These are phyloP conservation scores for Drosophila guanche DNA, from an alignment of 1,140 invertebrate genomes.

Conservation along the genomic window DNA sequence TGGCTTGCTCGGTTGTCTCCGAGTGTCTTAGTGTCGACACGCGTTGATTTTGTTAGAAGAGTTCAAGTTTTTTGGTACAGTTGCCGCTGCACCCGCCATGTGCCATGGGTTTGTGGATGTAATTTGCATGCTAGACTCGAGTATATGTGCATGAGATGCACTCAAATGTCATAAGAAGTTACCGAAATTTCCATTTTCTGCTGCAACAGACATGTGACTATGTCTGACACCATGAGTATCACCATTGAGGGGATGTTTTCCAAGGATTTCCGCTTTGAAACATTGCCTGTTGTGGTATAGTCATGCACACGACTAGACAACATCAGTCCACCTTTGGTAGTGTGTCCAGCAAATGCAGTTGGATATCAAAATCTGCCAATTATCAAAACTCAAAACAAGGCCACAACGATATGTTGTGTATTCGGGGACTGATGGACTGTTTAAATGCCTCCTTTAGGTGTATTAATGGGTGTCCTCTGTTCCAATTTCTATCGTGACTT, in stretches of 20 bases:
- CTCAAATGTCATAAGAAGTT: conserved; percentile 42
- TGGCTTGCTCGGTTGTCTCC: conserved; percentile 23
- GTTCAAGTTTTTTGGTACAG: conserved; percentile 56
- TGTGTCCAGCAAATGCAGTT: too few species aligned
- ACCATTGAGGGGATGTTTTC: neutral
- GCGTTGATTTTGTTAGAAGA: conserved; percentile 64
- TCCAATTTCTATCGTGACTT: conserved; percentile 13
- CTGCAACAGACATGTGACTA: conserved; percentile 44
- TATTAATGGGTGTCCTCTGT: conserved; percentile 6
- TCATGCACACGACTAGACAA: too few species aligned
- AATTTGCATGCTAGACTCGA: conserved; percentile 55
- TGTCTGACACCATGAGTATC: neutral
- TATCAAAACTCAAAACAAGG: too few species aligned
- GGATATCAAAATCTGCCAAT: too few species aligned
- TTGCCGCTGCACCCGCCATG: conserved; percentile 41
- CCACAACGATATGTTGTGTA: too few species aligned
- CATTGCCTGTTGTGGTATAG: neutral
- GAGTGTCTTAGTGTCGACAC: conserved; percentile 79
- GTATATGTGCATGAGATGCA: conserved; percentile 32
- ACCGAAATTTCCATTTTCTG: conserved; percentile 22
- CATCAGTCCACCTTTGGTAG: too few species aligned
- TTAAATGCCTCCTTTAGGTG: conserved; percentile 18
- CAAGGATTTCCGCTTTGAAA: too few species aligned
- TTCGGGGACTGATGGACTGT: too few species aligned
- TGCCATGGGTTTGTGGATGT: conserved; percentile 28